phyloP scores from a whole-genome alignment of 2,888 invertebrate genomes.

The Hydriomena furcata region DNA sequence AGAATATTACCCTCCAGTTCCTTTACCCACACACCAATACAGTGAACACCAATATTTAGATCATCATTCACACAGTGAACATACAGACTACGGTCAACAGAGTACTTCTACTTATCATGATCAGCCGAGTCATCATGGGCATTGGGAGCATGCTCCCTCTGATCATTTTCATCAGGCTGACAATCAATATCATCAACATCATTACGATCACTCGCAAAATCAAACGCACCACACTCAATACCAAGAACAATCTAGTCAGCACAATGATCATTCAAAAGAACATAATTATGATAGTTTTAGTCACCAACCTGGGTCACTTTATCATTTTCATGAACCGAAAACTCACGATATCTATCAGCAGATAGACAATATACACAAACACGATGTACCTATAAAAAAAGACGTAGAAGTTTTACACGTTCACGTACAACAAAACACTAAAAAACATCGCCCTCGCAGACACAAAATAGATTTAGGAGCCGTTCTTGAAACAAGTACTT shows the following conservation, averaged over 20 bases:
- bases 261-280: slow-evolving; percentile 26
- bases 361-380: slow-evolving; percentile 27
- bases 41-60: slow-evolving; percentile 33
- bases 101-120: slow-evolving; percentile 28
- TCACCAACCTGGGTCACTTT: slow-evolving; percentile 30
- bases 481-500: slow-evolving; percentile 26
- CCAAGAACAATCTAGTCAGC: slow-evolving; percentile 34
- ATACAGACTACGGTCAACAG: slow-evolving; percentile 23
- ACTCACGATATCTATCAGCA: slow-evolving; percentile 29
- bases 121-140: slow-evolving; percentile 33
- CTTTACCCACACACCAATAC: slow-evolving; percentile 26
- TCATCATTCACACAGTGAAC: slow-evolving; percentile 24
- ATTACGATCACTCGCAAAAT: slow-evolving; percentile 26
- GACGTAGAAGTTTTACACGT: slow-evolving; percentile 49
- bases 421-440: slow-evolving; percentile 50
- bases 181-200: slow-evolving; percentile 26
- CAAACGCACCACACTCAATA: slow-evolving; percentile 18
- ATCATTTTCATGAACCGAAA: slow-evolving; percentile 25
- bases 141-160: slow-evolving; percentile 29
- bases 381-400: slow-evolving; percentile 30
- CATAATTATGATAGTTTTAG: slow-evolving; percentile 33
- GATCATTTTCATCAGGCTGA: slow-evolving; percentile 35
- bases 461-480: slow-evolving; percentile 39
- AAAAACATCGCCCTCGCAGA: slow-evolving; percentile 38
- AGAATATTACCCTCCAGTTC: not conserved